These are phyloP conservation scores for Papilio polytes DNA, from an alignment of 1,140 invertebrate species.

Conservation along the genomic window DNA sequence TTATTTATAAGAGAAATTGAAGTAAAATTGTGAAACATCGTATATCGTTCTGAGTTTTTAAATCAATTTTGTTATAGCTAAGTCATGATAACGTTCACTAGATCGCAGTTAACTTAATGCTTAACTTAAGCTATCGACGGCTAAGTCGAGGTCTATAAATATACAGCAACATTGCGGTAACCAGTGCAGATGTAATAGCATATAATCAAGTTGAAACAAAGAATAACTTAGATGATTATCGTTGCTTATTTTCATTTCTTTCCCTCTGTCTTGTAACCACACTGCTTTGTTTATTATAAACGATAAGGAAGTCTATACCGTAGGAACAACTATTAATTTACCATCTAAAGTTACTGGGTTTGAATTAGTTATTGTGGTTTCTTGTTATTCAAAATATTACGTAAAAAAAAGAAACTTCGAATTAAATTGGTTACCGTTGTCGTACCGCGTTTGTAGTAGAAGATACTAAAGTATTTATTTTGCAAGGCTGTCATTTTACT, in stretches of 20 bases:
- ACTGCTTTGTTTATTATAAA: background rate
- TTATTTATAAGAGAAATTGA: background rate
- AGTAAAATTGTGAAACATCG: background rate
- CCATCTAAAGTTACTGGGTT: background rate
- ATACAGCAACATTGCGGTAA: conserved; percentile 12
- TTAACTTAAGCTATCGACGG: background rate
- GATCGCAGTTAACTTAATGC: conserved; percentile 16
- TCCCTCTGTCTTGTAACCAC: background rate
- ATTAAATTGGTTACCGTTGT: background rate
- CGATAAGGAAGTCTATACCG: background rate
- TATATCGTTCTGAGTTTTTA: background rate
- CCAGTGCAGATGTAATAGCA: background rate
- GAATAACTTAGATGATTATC: conserved; percentile 32
- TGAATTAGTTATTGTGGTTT: background rate
- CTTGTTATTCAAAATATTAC: conserved; percentile 20
- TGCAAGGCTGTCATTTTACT: background rate
- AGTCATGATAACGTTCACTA: background rate
- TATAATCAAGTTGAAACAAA: conserved; percentile 32
- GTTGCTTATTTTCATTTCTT: conserved; percentile 24
- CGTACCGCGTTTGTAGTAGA: background rate
- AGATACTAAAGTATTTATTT: background rate
- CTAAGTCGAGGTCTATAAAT: background rate
- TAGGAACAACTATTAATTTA: background rate
- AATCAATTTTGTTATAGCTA: background rate
- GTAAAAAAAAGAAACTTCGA: conserved; percentile 7